Base-by-base conservation (phyloP, 2,888 invertebrate species). In the Dorcus parallelipipedus region DNA sequence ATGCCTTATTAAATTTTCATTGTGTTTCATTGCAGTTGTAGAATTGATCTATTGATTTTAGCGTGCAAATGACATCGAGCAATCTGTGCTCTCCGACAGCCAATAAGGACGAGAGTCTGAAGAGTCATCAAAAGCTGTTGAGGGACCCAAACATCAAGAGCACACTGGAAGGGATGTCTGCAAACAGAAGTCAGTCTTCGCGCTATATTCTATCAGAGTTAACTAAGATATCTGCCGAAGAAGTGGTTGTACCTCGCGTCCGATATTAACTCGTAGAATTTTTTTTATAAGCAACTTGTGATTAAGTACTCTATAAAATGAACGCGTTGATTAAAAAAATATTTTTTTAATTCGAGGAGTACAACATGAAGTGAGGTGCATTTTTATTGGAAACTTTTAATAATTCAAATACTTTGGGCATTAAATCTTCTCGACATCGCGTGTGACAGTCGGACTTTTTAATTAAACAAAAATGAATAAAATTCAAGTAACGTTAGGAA, bases 101-200 rank as follows among this genome's bases (percentile, higher is more conserved):
- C 65, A 65, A 65, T 65, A 58, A 63, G 63, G 55, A 56, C 61
- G 61, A 49, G 52, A 54, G 59, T 61, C 50, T 61, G 59, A 62
- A 64, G 64, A 61, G 64, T 61, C 63, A 65, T 65, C 59, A 57
- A 65, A 56, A 62, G 56, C 55, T 53, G 60, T 59, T 59, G 62
- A 64, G 63, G 65, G 64, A 64, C 58, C 59, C 56, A 54, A 58
- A 58, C 59, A 54, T 60, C 54, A 54, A 56, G 58, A 59, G 61
- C 55, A 42, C 43, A 54, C 23, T 50, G 54, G 45, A 51, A 55
- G 58, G 58, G 54, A 58, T 52, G 55, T 56, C 56, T 56, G 59
- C 59, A 59, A 59, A 49, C 62, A 62, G 63, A 61, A 65, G 60
- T 65, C 62, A 64, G 61, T 65, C 64, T 64, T 65, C 60, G 62